phyloP scores from a whole-genome alignment of 2,113 vertebrate species.

The Protomyctophum bolini region DNA sequence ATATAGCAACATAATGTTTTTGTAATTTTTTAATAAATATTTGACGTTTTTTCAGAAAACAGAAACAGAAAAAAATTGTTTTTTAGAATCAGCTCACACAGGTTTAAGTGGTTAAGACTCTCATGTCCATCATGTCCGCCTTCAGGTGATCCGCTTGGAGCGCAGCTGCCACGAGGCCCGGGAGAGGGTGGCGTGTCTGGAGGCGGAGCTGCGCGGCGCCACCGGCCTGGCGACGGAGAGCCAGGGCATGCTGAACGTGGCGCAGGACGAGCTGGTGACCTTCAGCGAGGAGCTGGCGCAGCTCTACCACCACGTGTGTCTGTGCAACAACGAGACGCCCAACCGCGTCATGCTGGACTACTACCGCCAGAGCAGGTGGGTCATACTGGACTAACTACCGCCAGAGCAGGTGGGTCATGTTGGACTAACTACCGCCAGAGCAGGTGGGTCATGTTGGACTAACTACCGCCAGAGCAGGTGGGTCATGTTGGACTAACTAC shows the following conservation, averaged over 20 bases:
- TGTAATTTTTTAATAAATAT: too few species aligned
- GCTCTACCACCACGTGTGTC: conserved; percentile 97
- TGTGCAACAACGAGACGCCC: conserved; percentile 98
- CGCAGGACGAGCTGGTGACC: conserved; percentile 95
- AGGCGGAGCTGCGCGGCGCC: conserved; percentile 87
- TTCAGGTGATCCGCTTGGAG: conserved; percentile 83
- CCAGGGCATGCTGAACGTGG: conserved; percentile 89
- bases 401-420: too few species aligned
- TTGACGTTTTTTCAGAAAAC: too few species aligned
- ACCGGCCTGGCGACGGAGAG: conserved; percentile 85
- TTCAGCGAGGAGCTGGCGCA: conserved; percentile 97
- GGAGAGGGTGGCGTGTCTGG: conserved; percentile 85
- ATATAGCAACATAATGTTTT: too few species aligned
- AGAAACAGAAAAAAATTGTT: too few species aligned
- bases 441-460: too few species aligned
- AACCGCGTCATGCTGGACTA: conserved; percentile 99
- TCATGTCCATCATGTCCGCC: too few species aligned
- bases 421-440: too few species aligned
- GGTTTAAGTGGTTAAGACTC: too few species aligned
- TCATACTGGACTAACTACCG: conserved; percentile 14
- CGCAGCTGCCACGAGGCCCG: conserved; percentile 83
- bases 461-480: too few species aligned
- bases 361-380: conserved; percentile 89
- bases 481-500: too few species aligned
- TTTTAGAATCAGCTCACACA: too few species aligned